Conservation (phyloP, 2,888 invertebrate genomes). For the Drosophila glabriapex region DNA sequence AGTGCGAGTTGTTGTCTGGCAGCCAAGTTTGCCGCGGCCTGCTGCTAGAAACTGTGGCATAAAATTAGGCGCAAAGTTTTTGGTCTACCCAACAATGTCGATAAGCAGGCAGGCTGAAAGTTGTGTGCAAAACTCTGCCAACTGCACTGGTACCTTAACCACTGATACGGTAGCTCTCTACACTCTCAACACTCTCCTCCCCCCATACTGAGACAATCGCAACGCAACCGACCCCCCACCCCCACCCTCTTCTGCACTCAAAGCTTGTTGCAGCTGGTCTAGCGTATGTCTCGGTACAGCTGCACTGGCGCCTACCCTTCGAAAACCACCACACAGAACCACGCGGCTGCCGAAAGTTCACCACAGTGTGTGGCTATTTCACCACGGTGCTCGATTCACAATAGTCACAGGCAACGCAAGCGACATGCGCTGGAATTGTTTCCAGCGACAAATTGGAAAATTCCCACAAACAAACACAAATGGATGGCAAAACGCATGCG, state of each 20-base stretch:
- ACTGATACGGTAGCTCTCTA: conserved; percentile 24
- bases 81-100: conserved; percentile 40
- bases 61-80: conserved; percentile 61
- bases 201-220: not conserved
- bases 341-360: conserved; percentile 45
- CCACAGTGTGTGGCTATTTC: conserved; percentile 22
- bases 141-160: conserved; percentile 38
- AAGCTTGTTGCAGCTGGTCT: conserved; percentile 41
- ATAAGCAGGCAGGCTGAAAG: conserved; percentile 49
- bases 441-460: conserved; percentile 49
- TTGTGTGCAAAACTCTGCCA: conserved; percentile 38
- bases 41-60: conserved; percentile 54
- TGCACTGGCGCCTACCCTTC: conserved; percentile 51
- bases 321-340: conserved; percentile 42
- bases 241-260: not conserved
- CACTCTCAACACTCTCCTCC: not conserved
- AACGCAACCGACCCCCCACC: too few relatives aligned
- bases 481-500: conserved; percentile 58
- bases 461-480: conserved; percentile 61
- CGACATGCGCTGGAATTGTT: conserved; percentile 74
- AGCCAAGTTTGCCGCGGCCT: conserved; percentile 25
- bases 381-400: conserved; percentile 58
- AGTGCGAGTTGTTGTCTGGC: conserved; percentile 29
- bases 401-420: conserved; percentile 46
- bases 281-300: conserved; percentile 55